Evolutionary conservation across 1,140 invertebrate species (phyloP).

Genomic region (Drosophila ananassae): DNA sequence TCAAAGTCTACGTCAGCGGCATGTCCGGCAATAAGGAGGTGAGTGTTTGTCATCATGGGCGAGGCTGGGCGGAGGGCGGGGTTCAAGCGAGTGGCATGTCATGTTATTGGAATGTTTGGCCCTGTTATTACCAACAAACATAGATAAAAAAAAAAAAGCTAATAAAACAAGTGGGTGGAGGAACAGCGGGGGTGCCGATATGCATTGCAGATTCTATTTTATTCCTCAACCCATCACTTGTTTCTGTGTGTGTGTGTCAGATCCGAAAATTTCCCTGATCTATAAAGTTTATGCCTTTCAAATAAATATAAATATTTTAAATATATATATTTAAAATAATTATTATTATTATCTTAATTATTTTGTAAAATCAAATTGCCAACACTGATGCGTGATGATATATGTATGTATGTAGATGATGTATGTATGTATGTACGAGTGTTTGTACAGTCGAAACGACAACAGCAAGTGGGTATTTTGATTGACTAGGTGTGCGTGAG

Average conservation of each 20-base stretch:
- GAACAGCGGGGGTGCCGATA: conserved; percentile 31
- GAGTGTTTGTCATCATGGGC: conserved; percentile 71
- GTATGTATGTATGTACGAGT: conserved; percentile 38
- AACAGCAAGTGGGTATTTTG: conserved; percentile 76
- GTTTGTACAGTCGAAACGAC: conserved; percentile 74
- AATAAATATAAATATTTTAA: too few relatives aligned
- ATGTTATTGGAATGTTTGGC: conserved; percentile 75
- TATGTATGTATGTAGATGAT: conserved; percentile 27
- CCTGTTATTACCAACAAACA: conserved; percentile 47
- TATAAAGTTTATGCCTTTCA: too few relatives aligned
- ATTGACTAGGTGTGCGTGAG: conserved; percentile 22
- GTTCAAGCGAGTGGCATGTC: conserved; percentile 43
- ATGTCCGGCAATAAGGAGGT: conserved; percentile 97
- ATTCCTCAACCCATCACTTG: conserved; percentile 42
- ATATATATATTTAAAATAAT: too few relatives aligned
- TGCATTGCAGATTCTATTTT: conserved; percentile 60
- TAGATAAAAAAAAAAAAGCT: conserved; percentile 24
- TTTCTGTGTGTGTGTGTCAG: conserved; percentile 2
- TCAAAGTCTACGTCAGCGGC: conserved; percentile 95
- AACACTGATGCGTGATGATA: conserved; percentile 25
- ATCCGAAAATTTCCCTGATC: too few relatives aligned
- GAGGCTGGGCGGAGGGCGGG: conserved; percentile 34
- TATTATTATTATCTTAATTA: neutral
- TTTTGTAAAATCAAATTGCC: conserved; percentile 9
- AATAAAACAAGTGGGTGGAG: conserved; percentile 5